These are phyloP conservation scores for Ailurus styani DNA, from an alignment of 2,113 vertebrate genomes.

Conservation along the genomic window DNA sequence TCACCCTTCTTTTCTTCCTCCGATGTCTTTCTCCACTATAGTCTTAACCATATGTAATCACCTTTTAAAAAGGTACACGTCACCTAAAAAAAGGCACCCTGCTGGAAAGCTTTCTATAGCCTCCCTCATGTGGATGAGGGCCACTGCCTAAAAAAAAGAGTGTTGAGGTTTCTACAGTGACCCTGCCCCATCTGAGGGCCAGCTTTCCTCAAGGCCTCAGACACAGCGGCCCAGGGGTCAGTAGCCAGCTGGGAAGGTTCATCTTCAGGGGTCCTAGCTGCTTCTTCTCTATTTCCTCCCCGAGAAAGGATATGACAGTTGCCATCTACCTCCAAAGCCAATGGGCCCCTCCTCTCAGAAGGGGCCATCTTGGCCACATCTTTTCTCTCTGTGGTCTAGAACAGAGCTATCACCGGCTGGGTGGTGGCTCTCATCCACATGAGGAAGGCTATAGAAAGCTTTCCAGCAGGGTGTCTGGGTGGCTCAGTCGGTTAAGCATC, in stretches of 20 bases:
- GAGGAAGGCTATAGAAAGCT: not conserved
- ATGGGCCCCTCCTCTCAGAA: not conserved
- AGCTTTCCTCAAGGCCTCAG: not conserved
- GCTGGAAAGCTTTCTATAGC: not conserved
- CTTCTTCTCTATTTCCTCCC: not conserved
- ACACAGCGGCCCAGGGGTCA: rapidly evolving
- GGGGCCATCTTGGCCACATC: not conserved
- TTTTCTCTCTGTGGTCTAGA: not conserved
- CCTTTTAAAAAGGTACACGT: not conserved
- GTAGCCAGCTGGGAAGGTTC: not conserved
- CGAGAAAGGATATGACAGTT: rapidly evolving
- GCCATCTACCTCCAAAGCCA: rapidly evolving
- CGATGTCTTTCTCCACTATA: not conserved
- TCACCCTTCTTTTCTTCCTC: not conserved
- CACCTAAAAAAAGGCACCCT: not conserved
- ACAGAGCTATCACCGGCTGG: not conserved
- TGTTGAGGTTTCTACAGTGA: too few species aligned
- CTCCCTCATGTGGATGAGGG: too few species aligned
- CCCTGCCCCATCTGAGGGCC: not conserved
- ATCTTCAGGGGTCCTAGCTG: not conserved
- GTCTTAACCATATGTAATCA: not conserved
- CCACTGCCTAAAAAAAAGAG: not conserved
- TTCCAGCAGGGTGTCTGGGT: not conserved
- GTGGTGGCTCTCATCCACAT: rapidly evolving
- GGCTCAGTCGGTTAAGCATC: not conserved